Percentiles rank a stretch among this genome's conserved stretches.
These are phyloP conservation scores for Fragum fragum DNA, from an alignment of 2,888 invertebrate genomes.

Conservation along the genomic window DNA sequence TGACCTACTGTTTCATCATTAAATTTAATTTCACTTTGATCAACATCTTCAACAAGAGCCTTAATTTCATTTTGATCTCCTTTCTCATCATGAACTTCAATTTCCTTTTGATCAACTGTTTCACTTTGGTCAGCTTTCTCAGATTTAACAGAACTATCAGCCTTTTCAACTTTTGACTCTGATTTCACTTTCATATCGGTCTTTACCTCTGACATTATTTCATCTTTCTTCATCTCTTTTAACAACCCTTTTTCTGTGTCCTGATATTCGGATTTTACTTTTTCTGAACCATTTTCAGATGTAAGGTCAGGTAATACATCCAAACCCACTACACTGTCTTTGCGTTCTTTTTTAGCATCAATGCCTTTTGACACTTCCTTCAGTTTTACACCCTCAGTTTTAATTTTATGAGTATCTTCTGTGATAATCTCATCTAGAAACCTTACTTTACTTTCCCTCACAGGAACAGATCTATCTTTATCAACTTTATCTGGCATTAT, in stretches of 20 bases:
- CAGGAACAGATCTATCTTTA: background rate
- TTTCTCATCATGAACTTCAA: background rate
- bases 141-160: background rate
- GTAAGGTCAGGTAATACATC: background rate
- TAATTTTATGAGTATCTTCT: constrained; percentile 4
- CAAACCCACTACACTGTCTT: background rate
- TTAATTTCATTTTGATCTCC: background rate
- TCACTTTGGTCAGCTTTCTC: background rate
- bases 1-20: background rate
- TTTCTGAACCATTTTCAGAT: constrained; percentile 13
- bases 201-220: background rate
- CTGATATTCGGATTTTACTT: background rate
- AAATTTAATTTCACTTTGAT: constrained; percentile 23
- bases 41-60: background rate
- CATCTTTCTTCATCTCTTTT: background rate
- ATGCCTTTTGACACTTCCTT: background rate
- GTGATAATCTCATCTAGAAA: constrained; percentile 6
- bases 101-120: constrained; percentile 9
- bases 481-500: constrained; percentile 25
- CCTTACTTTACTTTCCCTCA: constrained; percentile 3
- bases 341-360: constrained; percentile 18
- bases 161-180: background rate
- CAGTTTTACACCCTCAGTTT: background rate
- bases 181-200: background rate
- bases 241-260: background rate